Conservation (phyloP, 2,113 vertebrate species). For the Ellobius talpinus region DNA sequence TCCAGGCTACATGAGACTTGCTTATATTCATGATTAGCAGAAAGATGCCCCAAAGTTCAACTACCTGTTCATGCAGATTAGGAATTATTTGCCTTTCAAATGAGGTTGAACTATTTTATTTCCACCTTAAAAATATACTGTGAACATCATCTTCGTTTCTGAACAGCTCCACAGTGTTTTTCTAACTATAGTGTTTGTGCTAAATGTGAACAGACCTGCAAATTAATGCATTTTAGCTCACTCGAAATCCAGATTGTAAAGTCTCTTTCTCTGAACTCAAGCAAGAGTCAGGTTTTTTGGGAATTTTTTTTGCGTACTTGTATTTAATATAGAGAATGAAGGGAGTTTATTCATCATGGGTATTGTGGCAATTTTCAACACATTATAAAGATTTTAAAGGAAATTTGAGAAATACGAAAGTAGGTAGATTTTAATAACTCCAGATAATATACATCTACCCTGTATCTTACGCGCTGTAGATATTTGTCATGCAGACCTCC, state of each 20-base stretch:
- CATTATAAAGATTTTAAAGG: background rate
- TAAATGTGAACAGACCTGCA: constrained; percentile 78
- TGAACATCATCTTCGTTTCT: constrained; percentile 76
- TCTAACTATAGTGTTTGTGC: constrained; percentile 81
- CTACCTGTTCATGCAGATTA: constrained; percentile 71
- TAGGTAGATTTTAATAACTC: constrained; percentile 21
- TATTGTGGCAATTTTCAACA: background rate
- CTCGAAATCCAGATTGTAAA: constrained; percentile 72
- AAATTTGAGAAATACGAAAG: constrained; percentile 49
- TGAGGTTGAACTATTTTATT: constrained; percentile 80
- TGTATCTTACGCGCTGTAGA: background rate
- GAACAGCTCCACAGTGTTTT: constrained; percentile 75
- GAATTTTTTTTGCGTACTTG: background rate
- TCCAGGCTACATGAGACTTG: constrained; percentile 16
- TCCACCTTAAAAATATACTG: constrained; percentile 81
- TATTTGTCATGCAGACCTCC: background rate
- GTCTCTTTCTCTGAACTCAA: constrained; percentile 79
- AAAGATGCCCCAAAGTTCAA: constrained; percentile 66
- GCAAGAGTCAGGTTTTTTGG: background rate
- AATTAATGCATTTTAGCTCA: constrained; percentile 78
- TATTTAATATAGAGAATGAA: background rate
- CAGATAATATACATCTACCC: background rate
- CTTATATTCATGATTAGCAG: constrained; percentile 48
- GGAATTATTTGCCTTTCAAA: constrained; percentile 80
- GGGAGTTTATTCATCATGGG: background rate